Base-by-base conservation (phyloP, 2,113 vertebrate genomes). In the Alectura lathami region DNA sequence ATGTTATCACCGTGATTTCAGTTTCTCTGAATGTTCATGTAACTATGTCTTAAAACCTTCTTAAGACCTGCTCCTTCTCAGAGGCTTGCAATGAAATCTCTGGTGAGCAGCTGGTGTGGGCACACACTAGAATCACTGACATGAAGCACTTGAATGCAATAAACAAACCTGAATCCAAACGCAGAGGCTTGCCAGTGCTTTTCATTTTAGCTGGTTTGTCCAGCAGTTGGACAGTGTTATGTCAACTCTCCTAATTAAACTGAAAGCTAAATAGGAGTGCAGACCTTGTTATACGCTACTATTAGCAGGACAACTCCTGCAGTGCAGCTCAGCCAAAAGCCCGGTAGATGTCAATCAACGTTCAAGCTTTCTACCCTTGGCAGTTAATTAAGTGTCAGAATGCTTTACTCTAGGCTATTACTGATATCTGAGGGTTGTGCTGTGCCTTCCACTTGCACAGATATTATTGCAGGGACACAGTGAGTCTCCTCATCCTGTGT, bases 321-420 rank as follows among this genome's bases (percentile, higher is more conserved):
- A 63, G 75, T 36, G 76, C 59, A 78, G 63, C 85, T 94, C 79
- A 78, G 50, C 80, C 72, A 78, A 86, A 23, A 88, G 54, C 45
- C 75, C 85, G 78, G 66, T 8, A 86, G 64, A 86, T 63, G 83
- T 83, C 95, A 95, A 92, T 89, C 83, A 93, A 89, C 86, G 70
- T 81, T 91, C n/a, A 42, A 78, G 56, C 21, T 87, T 89, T 80
- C 50, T 79, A 51, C 14, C 38, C 51, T 75, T 36, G 27, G 23
- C 27, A 76, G 30, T 45, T 96, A 94, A 94, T 88, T 86, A 94
- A 76, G 73, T 72, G 56, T 17, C 59, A 47, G 57, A 91, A 85
- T 77, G 75, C 11, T 93, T 84, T 47, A 69, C 2, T 59, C 15
- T 40, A 57, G 26, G 67, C 79, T 87, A 86, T 83, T 80, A 47